Base-by-base conservation (phyloP, 2,888 invertebrate genomes). In the Peribatodes rhomboidaria region DNA sequence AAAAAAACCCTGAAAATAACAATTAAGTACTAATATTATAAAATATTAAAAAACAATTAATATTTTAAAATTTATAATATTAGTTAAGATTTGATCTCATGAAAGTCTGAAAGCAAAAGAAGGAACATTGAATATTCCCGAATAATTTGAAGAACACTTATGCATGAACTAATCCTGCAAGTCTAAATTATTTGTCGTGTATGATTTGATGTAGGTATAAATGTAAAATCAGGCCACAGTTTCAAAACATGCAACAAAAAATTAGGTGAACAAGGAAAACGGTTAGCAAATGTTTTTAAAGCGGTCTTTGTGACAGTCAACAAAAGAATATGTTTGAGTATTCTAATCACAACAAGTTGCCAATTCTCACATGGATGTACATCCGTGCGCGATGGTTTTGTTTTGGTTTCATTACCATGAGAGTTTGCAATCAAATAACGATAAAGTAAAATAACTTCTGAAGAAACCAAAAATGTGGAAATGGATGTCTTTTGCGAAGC, bases 251-350 rank as follows among this genome's bases (percentile, higher is more conserved):
- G 35, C 18, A 13, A 50, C 18, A 11, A 33, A 2, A 16, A 49
- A 55, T 33, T 37, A 46, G 27, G 31, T 42, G 50, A 22, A 53
- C 20, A 13, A 16, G n/a, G 35, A 39, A 49, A 49, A 31, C 35
- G 22, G 27, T 44, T 27, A 46, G 55, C 35, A 20, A 47, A 47
- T 55, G 61, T 46, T 56, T 42, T 14, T 39, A 33, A 46, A 50
- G 49, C 22, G 46, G 31, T 33, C 50, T 55, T 61, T 54, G 42
- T 27, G 27, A 61, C 8, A 20, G 44, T 63, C 41, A 65, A 69
- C 69, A 69, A 69, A 67, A 66, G 66, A 59, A 55, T 61, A 53
- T 71, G 71, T 69, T 69, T 71, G 59, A 54, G 54, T 59, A 59
- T 57, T 63, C 46, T 27, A 56, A 56, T 54, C 54, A 56, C 57